These are phyloP conservation scores for Thaleichthys pacificus DNA, from an alignment of 2,797 vertebrate genomes.

Conservation along the genomic window DNA sequence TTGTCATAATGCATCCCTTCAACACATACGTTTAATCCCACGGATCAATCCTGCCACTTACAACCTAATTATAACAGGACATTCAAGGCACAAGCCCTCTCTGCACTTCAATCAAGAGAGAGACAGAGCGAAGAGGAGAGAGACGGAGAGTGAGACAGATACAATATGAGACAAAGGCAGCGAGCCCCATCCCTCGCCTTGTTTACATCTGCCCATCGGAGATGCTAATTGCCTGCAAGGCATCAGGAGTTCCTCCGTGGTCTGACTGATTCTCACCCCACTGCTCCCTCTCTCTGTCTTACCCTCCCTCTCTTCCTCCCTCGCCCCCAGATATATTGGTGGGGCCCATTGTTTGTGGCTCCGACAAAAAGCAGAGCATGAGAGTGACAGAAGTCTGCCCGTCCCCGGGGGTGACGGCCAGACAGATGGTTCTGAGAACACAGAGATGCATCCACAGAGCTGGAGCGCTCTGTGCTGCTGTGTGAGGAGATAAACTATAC, in stretches of 20 bases:
- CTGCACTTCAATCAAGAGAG: background rate
- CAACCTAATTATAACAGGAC: slow-evolving; percentile 27
- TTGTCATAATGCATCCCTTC: slow-evolving; percentile 38
- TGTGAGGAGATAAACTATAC: slow-evolving; percentile 23
- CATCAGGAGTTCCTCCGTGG: background rate
- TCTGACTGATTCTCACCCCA: background rate
- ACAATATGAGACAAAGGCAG: background rate
- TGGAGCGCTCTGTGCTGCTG: slow-evolving; percentile 16
- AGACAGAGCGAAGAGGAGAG: background rate
- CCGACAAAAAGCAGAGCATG: background rate
- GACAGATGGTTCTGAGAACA: slow-evolving; percentile 45
- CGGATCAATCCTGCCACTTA: slow-evolving; percentile 26
- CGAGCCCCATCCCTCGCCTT: background rate
- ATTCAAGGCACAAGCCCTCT: background rate
- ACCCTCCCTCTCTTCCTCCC: background rate
- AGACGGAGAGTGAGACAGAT: background rate
- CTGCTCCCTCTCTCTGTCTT: background rate
- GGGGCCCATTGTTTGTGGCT: background rate
- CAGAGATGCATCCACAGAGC: slow-evolving; percentile 3
- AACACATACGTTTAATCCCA: slow-evolving; percentile 10
- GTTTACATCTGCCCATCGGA: background rate
- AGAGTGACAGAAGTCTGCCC: slow-evolving; percentile 27
- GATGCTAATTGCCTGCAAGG: background rate
- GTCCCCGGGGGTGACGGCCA: slow-evolving; percentile 37
- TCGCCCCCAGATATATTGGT: background rate